Conservation (phyloP, 2,797 vertebrate genomes). For the Monodelphis domestica region DNA sequence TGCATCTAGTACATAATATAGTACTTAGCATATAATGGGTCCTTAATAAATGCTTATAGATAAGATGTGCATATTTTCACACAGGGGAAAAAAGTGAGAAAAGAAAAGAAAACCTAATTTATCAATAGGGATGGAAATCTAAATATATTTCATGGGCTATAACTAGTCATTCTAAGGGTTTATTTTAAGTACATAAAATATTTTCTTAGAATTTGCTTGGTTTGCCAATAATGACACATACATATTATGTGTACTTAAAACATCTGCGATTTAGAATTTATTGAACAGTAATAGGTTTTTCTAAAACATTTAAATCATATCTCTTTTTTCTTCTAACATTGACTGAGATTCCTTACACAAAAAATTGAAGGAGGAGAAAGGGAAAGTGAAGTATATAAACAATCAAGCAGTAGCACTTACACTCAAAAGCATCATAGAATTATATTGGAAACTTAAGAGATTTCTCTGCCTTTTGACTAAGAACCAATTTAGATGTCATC, state of each 20-base stretch:
- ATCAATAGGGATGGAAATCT: conserved; percentile 10
- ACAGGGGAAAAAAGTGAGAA: neutral
- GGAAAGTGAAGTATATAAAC: neutral
- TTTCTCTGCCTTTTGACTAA: neutral
- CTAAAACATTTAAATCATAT: neutral
- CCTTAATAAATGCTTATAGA: neutral
- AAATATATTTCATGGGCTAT: conserved; percentile 21
- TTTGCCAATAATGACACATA: conserved; percentile 34
- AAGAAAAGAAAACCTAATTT: conserved; percentile 19
- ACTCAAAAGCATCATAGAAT: neutral
- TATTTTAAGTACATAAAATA: conserved; percentile 9
- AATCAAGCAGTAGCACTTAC: neutral
- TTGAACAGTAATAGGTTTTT: conserved; percentile 26
- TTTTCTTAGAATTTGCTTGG: neutral
- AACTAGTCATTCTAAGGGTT: neutral
- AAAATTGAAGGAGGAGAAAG: conserved; percentile 15
- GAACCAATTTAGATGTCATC: neutral
- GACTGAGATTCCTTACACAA: conserved; percentile 30
- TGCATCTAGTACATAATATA: neutral
- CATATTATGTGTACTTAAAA: neutral
- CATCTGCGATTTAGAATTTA: conserved; percentile 39
- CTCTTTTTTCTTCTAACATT: conserved; percentile 27
- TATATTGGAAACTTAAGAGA: neutral
- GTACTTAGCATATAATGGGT: neutral
- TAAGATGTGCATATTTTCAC: neutral